These are phyloP conservation scores for Pteruthius melanotis DNA, from an alignment of 2,113 vertebrate species.

Conservation along the genomic window DNA sequence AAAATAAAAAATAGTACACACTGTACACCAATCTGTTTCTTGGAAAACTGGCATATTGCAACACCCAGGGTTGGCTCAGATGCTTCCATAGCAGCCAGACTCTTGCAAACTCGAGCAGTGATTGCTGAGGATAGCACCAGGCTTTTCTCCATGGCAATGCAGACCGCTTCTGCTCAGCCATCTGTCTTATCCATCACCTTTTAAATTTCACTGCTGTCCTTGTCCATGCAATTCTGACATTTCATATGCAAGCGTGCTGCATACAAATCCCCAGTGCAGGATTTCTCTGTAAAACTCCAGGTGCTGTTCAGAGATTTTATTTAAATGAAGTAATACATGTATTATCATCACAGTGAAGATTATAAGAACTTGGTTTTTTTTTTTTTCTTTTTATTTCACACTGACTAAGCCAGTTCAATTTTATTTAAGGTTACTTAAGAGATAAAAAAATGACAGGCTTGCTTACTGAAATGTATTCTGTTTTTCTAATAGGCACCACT, in stretches of 20 bases:
- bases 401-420: conserved; percentile 43
- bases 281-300: conserved; percentile 24
- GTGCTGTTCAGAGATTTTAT: conserved; percentile 46
- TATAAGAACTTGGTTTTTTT: neutral
- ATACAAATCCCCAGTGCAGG: conserved; percentile 22
- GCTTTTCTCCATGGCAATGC: conserved; percentile 59
- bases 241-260: neutral
- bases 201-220: conserved; percentile 56
- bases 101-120: conserved; percentile 2
- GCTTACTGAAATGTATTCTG: conserved; percentile 10
- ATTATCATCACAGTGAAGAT: conserved; percentile 47
- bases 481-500: neutral
- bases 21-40: conserved; percentile 44
- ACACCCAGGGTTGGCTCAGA: conserved; percentile 5
- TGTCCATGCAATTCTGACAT: conserved; percentile 19
- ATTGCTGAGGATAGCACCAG: conserved; percentile 48
- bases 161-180: conserved; percentile 62
- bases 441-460: conserved; percentile 51
- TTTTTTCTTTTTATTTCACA: neutral
- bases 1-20: conserved; percentile 39
- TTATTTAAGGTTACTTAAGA: conserved; percentile 41
- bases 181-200: conserved; percentile 53
- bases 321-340: conserved; percentile 32
- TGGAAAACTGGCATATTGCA: conserved; percentile 56
- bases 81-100: conserved; percentile 37